Conservation (phyloP, 2,113 vertebrate genomes). For the Spilogale gracilis region DNA sequence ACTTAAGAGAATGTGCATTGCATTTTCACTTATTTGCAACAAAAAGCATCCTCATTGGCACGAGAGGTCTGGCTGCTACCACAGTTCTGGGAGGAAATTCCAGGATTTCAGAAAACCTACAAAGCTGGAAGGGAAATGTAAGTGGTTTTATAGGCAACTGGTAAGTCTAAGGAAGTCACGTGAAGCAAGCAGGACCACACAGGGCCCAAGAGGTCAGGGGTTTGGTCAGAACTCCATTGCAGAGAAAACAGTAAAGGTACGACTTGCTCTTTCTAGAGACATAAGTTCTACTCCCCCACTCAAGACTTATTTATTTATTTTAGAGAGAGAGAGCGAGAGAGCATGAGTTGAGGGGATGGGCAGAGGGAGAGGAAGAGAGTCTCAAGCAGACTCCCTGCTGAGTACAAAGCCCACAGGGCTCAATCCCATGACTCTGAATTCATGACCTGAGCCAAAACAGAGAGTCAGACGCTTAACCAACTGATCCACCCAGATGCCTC, state of each 20-base stretch:
- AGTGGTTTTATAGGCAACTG: neutral
- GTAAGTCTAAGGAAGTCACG: neutral
- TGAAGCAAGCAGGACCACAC: neutral
- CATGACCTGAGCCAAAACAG: neutral
- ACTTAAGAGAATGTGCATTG: neutral
- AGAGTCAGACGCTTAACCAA: neutral
- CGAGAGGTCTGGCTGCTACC: neutral
- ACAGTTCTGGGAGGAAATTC: neutral
- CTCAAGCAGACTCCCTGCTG: neutral
- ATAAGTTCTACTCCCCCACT: neutral
- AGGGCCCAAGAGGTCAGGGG: neutral
- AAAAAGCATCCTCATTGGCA: neutral
- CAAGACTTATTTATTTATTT: neutral
- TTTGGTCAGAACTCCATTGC: neutral
- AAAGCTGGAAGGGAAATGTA: neutral
- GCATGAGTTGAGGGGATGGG: neutral
- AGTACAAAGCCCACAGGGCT: neutral
- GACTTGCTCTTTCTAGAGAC: neutral
- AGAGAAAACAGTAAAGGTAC: neutral
- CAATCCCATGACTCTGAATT: neutral
- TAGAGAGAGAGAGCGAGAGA: neutral
- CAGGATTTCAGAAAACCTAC: neutral
- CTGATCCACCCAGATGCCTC: neutral
- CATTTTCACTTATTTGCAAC: neutral
- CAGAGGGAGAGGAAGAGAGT: neutral